phyloP scores from a whole-genome alignment of 2,888 invertebrate species.

The Macaria notata region DNA sequence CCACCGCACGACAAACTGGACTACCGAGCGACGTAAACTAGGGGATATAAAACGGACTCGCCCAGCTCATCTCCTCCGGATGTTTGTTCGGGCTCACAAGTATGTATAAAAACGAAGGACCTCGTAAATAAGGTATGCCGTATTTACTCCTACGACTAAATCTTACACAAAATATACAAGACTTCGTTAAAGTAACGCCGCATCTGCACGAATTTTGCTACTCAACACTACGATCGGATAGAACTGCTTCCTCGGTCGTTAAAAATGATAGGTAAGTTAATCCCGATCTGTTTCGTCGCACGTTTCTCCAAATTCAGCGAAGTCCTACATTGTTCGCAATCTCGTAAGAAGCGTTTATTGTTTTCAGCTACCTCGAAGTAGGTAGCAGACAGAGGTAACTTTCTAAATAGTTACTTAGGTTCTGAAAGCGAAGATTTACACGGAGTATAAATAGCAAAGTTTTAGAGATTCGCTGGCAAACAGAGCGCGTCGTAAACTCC shows the following conservation, averaged over 20 bases:
- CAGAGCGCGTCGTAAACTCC: conserved; percentile 42
- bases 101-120: conserved; percentile 38
- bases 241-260: conserved; percentile 15
- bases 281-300: conserved; percentile 9
- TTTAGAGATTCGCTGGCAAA: conserved; percentile 36
- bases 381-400: conserved; percentile 16
- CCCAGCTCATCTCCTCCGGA: conserved; percentile 67
- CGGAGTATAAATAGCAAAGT: conserved; percentile 35
- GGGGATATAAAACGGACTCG: conserved; percentile 61
- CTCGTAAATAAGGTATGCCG: conserved; percentile 36
- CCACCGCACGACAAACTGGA: conserved; percentile 50
- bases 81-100: conserved; percentile 51
- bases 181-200: conserved; percentile 15
- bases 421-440: conserved; percentile 29
- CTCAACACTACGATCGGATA: conserved; percentile 17
- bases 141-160: conserved; percentile 31
- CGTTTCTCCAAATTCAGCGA: conserved; percentile 1
- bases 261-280: conserved; percentile 13
- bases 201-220: conserved; percentile 20
- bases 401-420: conserved; percentile 30
- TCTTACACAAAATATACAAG: conserved; percentile 24
- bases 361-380: conserved; percentile 14
- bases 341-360: conserved; percentile 11
- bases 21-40: conserved; percentile 53
- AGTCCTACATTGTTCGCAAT: conserved; percentile 9